Evolutionary conservation across 92 coral and sea anemone genomes (phyloP), one percentile per base, ranked within the genome.

Genomic region (Epizoanthus scotinus): DNA sequence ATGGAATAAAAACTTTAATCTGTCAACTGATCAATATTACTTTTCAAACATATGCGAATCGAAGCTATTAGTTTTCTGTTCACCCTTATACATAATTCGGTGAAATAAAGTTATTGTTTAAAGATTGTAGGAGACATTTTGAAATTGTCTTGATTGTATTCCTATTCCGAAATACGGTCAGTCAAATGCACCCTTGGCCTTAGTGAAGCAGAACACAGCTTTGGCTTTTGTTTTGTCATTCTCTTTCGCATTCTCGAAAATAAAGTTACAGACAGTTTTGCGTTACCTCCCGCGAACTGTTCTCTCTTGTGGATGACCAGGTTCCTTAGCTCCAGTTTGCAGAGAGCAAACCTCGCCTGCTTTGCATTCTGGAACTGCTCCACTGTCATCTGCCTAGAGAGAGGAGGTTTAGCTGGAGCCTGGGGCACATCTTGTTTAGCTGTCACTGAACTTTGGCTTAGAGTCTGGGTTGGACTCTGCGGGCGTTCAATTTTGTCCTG

Each of bases 261-360:
- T 18, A 44, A 66, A 17, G 38, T 12, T 12, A 63, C 77, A 5
- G 50, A n/a, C 21, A 27, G 31, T 18, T n/a, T 24, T 53, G 15
- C 17, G 20, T 31, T 74, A 96, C 99, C 99, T 64, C 94, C 93
- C 6, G 94, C 90, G 77, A 85, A 81, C 68, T 91, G 95, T 26
- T 96, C 99, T 42, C 99, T 78, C 71, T 96, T 96, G 71, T 96
- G 99, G 59, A 84, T 84, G 8, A 96, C 99, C 31, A 96, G 81
- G 53, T 91, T 92, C 49, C 91, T 84, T 19, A 96, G 82, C 29
- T 90, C 93, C 50, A 87, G 82, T 71, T 89, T 94, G 54, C 97
- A 96, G 25, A 63, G 81, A 34, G 99, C 98, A 73, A 78, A 89
- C 69, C 96, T 71, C 47, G 96, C 90, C 49, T 88, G 91, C 84